phyloP scores from a whole-genome alignment of 2,113 vertebrate species.

The Psittacus erithacus region DNA sequence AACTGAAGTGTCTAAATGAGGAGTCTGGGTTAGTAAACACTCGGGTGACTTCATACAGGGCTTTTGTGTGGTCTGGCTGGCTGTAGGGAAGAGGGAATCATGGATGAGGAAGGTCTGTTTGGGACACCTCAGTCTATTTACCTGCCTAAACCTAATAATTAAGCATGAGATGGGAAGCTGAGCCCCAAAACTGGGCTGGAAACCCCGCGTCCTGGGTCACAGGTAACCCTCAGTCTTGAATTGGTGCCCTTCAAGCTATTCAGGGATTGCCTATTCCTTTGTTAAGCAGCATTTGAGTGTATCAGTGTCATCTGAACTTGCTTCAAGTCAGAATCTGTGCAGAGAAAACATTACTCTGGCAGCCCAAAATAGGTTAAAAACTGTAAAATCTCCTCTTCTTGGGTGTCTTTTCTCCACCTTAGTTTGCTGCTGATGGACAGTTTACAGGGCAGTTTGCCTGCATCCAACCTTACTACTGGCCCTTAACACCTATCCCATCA shows the following conservation, averaged over 20 bases:
- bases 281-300: neutral
- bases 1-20: neutral
- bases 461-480: neutral
- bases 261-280: neutral
- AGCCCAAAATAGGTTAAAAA: neutral
- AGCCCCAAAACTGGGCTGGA: neutral
- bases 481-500: neutral
- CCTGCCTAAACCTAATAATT: neutral
- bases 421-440: neutral
- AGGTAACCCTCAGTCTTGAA: neutral
- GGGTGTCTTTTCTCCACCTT: neutral
- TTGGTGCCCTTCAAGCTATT: rapidly evolving
- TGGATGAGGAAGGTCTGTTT: neutral
- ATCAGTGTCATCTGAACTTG: neutral
- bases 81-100: neutral
- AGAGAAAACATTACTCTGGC: too few species aligned
- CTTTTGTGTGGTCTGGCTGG: neutral
- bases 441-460: neutral
- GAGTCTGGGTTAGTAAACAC: neutral
- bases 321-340: too few species aligned
- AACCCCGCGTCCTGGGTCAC: rapidly evolving
- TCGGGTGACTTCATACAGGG: neutral
- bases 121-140: neutral
- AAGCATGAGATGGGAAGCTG: neutral
- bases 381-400: too few species aligned